These are phyloP conservation scores for Saguinus imperator DNA, from an alignment of 2,113 vertebrate species.

Conservation along the genomic window DNA sequence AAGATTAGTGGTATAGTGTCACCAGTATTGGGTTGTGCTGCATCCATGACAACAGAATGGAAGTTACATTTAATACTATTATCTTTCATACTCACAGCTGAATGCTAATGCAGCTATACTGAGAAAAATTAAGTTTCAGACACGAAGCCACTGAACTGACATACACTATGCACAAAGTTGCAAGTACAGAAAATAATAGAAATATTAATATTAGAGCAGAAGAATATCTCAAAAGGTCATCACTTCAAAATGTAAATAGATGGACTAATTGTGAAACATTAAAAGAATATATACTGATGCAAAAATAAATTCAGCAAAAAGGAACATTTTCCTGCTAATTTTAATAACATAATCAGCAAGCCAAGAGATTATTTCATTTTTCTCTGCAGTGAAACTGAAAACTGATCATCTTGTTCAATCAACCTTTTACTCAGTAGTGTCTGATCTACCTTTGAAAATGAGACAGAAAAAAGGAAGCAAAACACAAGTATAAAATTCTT, in stretches of 20 bases:
- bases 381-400: conserved; percentile 27
- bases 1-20: conserved; percentile 76
- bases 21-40: conserved; percentile 84
- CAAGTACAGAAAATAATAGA: conserved; percentile 72
- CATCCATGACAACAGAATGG: conserved; percentile 89
- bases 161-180: conserved; percentile 72
- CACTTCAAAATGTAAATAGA: conserved; percentile 75
- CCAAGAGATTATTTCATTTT: conserved; percentile 64
- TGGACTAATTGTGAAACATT: conserved; percentile 68
- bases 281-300: conserved; percentile 52
- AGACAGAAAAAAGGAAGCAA: neutral
- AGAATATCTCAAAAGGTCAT: conserved; percentile 75
- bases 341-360: conserved; percentile 58
- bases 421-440: neutral
- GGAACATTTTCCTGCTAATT: conserved; percentile 60
- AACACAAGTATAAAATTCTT: neutral
- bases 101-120: conserved; percentile 87
- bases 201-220: conserved; percentile 74
- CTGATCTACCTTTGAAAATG: neutral
- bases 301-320: conserved; percentile 69
- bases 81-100: conserved; percentile 87
- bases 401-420: neutral
- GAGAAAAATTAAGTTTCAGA: conserved; percentile 86
- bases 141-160: conserved; percentile 86
- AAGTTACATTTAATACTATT: conserved; percentile 90